phyloP scores from a whole-genome alignment of 1,140 invertebrate genomes.

The Wiebesia pumilae region DNA sequence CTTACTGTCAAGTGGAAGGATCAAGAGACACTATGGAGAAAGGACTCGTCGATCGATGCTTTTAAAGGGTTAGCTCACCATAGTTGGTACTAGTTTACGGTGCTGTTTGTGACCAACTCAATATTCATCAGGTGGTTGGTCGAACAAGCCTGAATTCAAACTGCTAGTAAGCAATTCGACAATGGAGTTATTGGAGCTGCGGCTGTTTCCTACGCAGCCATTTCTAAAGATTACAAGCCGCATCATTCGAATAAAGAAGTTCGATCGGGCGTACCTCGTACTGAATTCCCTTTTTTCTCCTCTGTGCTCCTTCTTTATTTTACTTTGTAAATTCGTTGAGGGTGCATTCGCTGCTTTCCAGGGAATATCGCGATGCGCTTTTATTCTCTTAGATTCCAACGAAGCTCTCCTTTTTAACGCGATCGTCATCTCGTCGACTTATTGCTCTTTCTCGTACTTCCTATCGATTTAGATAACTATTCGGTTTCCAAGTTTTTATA shows the following conservation, averaged over 20 bases:
- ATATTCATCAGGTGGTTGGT: constrained; percentile 36
- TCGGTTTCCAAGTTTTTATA: neutral
- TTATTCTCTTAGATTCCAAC: neutral
- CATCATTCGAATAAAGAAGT: constrained; percentile 15
- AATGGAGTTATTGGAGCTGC: constrained; percentile 21
- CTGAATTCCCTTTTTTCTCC: neutral
- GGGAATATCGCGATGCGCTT: neutral
- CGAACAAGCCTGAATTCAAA: neutral
- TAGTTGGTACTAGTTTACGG: neutral
- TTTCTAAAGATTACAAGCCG: constrained; percentile 8
- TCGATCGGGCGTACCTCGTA: neutral
- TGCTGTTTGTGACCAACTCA: neutral
- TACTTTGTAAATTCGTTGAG: neutral
- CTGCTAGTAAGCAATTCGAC: neutral
- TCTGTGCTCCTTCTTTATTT: neutral
- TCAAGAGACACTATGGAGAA: no score
- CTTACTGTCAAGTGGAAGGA: neutral
- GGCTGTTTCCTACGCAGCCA: neutral
- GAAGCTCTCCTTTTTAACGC: neutral
- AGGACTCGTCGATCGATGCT: neutral
- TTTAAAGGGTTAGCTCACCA: neutral
- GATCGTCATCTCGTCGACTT: neutral
- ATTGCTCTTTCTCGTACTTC: neutral
- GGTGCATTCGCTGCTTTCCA: neutral
- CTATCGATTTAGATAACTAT: neutral